phyloP scores from a whole-genome alignment of 2,888 invertebrate genomes.

The Plebejus anna region DNA sequence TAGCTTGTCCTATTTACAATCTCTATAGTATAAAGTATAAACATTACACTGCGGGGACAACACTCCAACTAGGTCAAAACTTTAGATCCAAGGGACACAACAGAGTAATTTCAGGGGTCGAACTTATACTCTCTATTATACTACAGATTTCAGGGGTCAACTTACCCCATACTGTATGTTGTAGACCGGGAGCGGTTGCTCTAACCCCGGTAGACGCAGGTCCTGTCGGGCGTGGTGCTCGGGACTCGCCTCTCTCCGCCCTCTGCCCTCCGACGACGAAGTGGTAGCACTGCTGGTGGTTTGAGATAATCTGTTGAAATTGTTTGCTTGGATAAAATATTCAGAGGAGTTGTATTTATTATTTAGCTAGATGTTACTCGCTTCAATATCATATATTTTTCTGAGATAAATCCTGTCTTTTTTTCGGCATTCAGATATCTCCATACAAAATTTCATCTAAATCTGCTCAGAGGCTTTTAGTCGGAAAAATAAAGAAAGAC shows the following conservation, averaged over 20 bases:
- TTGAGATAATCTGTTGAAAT: constrained; percentile 54
- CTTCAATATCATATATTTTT: too few relatives aligned
- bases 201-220: constrained; percentile 64
- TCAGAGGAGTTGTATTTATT: too few relatives aligned
- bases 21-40: neutral
- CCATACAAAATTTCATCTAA: too few relatives aligned
- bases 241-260: constrained; percentile 70
- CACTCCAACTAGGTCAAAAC: neutral
- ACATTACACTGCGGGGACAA: neutral
- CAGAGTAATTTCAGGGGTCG: too few relatives aligned
- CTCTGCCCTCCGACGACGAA: constrained; percentile 82
- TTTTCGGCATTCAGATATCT: too few relatives aligned
- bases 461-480: too few relatives aligned
- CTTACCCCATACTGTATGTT: constrained; percentile 75
- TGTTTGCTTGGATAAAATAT: neutral
- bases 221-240: constrained; percentile 58
- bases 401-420: too few relatives aligned
- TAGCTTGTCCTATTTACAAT: neutral
- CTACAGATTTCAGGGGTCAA: too few relatives aligned
- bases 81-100: neutral
- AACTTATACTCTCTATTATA: too few relatives aligned
- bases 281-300: constrained; percentile 79
- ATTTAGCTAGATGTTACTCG: too few relatives aligned
- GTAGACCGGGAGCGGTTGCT: constrained; percentile 68
- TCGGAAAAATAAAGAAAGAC: too few relatives aligned